Percentiles rank a stretch among this genome's conserved stretches.
Evolutionary conservation across 1,140 invertebrate genomes (phyloP).

Genomic region (Drosophila orosa): DNA sequence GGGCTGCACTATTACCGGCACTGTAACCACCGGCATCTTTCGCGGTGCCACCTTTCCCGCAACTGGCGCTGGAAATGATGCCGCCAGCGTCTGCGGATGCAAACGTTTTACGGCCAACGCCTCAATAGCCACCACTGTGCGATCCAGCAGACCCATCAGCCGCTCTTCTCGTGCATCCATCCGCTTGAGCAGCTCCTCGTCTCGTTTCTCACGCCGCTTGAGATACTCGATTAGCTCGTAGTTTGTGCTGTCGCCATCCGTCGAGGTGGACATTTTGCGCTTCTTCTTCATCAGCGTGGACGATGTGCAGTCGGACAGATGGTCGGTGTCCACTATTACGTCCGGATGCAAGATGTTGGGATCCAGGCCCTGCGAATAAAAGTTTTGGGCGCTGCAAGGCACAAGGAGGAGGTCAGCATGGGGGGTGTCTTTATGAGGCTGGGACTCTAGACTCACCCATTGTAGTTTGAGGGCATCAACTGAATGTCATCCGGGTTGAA

Average conservation of each 20-base stretch:
- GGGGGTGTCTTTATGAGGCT: neutral
- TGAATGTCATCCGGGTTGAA: conserved; percentile 83
- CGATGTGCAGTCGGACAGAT: conserved; percentile 80
- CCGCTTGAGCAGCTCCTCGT: conserved; percentile 77
- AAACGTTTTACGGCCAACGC: conserved; percentile 50
- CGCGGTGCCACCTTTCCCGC: neutral
- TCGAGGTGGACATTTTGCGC: conserved; percentile 79
- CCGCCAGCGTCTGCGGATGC: neutral
- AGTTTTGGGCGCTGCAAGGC: conserved; percentile 71
- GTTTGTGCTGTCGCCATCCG: conserved; percentile 81
- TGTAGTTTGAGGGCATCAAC: conserved; percentile 80
- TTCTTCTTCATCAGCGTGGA: conserved; percentile 69
- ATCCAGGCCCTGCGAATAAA: conserved; percentile 75
- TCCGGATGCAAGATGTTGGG: conserved; percentile 80
- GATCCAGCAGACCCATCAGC: conserved; percentile 72
- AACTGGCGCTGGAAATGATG: neutral
- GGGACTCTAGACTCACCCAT: conserved; percentile 62
- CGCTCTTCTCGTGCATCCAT: conserved; percentile 83
- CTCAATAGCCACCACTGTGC: conserved; percentile 79
- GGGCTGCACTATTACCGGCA: conserved; percentile 1
- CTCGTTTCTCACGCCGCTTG: conserved; percentile 77
- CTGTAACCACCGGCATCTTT: neutral
- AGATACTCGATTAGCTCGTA: conserved; percentile 83
- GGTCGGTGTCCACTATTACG: conserved; percentile 82
- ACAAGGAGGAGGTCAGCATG: neutral